Conservation (phyloP, 2,888 invertebrate genomes). For the Hydrotaea cyrtoneurina region DNA sequence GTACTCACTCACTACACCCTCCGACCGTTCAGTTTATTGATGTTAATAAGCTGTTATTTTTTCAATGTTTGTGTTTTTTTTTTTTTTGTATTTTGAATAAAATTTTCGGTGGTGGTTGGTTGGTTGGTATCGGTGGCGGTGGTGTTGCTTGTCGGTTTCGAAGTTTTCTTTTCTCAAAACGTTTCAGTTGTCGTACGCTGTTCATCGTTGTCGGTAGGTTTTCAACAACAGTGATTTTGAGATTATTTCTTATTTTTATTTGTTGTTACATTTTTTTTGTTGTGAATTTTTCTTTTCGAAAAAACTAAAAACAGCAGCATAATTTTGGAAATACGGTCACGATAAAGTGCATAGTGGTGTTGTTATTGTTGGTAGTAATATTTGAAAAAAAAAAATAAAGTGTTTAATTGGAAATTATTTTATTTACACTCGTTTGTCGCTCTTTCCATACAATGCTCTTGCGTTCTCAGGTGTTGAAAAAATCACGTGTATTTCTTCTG, state of each 20-base stretch:
- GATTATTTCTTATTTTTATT: background rate
- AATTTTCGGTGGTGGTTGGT: conserved; percentile 65
- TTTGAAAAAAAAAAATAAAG: background rate
- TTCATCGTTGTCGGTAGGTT: conserved; percentile 61
- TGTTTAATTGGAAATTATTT: background rate
- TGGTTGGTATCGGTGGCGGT: conserved; percentile 14
- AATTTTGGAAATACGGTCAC: background rate
- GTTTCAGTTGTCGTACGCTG: conserved; percentile 62
- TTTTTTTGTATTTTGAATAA: conserved; percentile 42
- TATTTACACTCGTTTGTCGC: background rate
- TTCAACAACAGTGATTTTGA: conserved; percentile 42
- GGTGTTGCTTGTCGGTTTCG: conserved; percentile 64
- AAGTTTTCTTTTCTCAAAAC: conserved; percentile 68
- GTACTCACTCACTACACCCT: conserved; percentile 64
- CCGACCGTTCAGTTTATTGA: conserved; percentile 35
- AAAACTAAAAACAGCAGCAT: background rate
- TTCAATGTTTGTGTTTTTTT: conserved; percentile 47
- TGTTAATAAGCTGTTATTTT: conserved; percentile 31
- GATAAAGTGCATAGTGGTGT: background rate
- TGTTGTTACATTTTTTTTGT: background rate
- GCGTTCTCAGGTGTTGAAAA: conserved; percentile 21
- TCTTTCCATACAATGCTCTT: background rate
- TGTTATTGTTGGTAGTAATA: background rate
- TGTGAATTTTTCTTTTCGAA: background rate
- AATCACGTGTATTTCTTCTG: conserved; percentile 17